A percentile compares a stretch with the other conserved stretches of the same genome.
phyloP scores from a whole-genome alignment of 2,113 vertebrate species.

The Pedetes capensis region DNA sequence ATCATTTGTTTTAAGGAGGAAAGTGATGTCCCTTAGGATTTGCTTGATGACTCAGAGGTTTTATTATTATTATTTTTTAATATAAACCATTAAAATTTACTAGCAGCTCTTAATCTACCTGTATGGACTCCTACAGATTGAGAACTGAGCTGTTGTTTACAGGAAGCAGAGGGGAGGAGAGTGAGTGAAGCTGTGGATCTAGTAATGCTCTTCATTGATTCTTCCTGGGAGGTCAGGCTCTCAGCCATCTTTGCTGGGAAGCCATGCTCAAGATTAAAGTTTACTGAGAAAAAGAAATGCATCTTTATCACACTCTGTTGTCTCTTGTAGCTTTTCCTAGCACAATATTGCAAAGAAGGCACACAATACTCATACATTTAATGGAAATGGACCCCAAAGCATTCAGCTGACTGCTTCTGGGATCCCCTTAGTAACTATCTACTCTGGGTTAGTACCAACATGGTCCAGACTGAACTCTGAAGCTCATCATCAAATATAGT shows the following conservation, averaged over 20 bases:
- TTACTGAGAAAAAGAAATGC: background rate
- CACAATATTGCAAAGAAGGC: background rate
- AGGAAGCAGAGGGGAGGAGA: background rate
- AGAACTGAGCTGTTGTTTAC: background rate
- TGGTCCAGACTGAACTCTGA: background rate
- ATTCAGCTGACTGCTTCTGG: background rate
- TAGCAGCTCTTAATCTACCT: background rate
- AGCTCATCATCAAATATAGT: background rate
- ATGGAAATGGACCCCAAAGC: background rate
- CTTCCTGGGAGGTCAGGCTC: background rate
- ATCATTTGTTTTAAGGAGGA: background rate
- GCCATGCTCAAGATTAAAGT: background rate
- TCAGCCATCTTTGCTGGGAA: background rate
- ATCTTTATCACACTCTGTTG: background rate
- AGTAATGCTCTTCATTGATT: background rate
- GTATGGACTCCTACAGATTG: background rate
- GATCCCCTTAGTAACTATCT: background rate
- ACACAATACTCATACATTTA: background rate
- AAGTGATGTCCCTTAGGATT: background rate
- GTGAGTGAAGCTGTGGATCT: background rate
- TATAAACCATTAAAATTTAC: background rate
- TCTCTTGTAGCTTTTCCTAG: background rate
- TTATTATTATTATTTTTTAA: too few relatives aligned
- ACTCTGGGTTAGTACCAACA: background rate
- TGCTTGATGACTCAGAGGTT: too few relatives aligned